These are phyloP conservation scores for Rallus crepitans DNA, from an alignment of 2,797 vertebrate genomes.

Conservation along the genomic window DNA sequence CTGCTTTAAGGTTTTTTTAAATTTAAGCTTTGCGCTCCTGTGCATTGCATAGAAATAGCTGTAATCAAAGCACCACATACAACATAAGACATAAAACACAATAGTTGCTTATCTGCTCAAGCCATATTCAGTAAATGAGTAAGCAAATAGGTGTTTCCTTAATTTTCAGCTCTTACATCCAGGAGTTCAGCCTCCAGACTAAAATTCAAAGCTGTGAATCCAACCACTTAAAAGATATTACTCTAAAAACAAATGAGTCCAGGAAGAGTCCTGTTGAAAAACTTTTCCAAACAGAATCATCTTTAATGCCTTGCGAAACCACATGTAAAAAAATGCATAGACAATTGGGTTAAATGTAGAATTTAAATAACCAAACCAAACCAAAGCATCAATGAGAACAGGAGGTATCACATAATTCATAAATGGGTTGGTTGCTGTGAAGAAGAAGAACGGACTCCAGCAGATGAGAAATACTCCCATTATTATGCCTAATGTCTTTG, in stretches of 20 bases:
- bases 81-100: background rate
- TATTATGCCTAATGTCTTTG: constrained; percentile 84
- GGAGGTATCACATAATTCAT: constrained; percentile 70
- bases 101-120: background rate
- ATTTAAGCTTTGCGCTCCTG: background rate
- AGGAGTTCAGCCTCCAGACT: background rate
- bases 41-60: background rate
- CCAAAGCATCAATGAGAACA: constrained; percentile 77
- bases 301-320: constrained; percentile 86
- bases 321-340: constrained; percentile 88
- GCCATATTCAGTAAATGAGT: background rate
- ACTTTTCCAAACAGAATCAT: constrained; percentile 81
- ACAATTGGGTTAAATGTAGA: constrained; percentile 88
- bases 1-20: background rate
- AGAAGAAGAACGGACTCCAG: constrained; percentile 87
- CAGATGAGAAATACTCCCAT: constrained; percentile 86
- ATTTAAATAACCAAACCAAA: constrained; percentile 88
- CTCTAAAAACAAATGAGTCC: constrained; percentile 76
- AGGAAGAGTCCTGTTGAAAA: constrained; percentile 81
- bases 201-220: background rate
- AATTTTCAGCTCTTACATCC: background rate
- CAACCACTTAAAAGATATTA: background rate
- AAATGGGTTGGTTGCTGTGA: constrained; percentile 77
- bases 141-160: background rate
- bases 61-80: background rate